Evolutionary conservation across 2,888 invertebrate species (phyloP).

Genomic region (Baronia brevicornis): DNA sequence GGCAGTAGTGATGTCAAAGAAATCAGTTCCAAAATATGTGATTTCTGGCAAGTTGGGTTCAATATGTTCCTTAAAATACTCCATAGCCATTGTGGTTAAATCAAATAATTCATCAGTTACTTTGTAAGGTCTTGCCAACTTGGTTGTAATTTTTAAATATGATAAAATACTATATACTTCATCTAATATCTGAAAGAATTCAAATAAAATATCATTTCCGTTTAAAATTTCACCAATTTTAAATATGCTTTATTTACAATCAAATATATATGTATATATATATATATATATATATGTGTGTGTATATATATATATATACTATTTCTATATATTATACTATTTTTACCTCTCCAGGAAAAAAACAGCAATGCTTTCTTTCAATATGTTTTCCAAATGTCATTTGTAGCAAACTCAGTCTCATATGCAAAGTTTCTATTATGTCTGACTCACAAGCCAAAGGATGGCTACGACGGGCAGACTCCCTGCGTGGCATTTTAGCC

Average conservation of each 20-base stretch:
- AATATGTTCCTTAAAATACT: constrained; percentile 96
- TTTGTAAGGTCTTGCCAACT: constrained; percentile 90
- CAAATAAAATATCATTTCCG: not conserved
- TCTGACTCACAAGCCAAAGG: constrained; percentile 93
- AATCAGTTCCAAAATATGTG: constrained; percentile 90
- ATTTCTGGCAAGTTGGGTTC: constrained; percentile 93
- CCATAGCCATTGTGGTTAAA: constrained; percentile 98
- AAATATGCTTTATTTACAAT: too few relatives aligned
- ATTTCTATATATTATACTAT: constrained; percentile 14
- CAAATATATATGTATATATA: too few relatives aligned
- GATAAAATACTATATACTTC: constrained; percentile 91
- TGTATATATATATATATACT: too few relatives aligned
- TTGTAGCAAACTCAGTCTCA: constrained; percentile 91
- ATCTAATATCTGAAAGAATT: constrained; percentile 84
- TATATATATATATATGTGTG: too few relatives aligned
- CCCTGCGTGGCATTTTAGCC: constrained; percentile 92
- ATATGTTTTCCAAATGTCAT: constrained; percentile 97
- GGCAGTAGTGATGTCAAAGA: constrained; percentile 83
- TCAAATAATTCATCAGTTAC: constrained; percentile 96
- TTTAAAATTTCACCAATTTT: too few relatives aligned
- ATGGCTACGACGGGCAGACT: constrained; percentile 93
- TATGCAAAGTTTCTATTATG: constrained; percentile 94
- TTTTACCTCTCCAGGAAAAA: constrained; percentile 93
- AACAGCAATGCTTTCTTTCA: constrained; percentile 93
- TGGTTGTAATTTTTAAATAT: constrained; percentile 88